Evolutionary conservation across 2,888 invertebrate species (phyloP).

Genomic region (Drosophila kambysellisi): DNA sequence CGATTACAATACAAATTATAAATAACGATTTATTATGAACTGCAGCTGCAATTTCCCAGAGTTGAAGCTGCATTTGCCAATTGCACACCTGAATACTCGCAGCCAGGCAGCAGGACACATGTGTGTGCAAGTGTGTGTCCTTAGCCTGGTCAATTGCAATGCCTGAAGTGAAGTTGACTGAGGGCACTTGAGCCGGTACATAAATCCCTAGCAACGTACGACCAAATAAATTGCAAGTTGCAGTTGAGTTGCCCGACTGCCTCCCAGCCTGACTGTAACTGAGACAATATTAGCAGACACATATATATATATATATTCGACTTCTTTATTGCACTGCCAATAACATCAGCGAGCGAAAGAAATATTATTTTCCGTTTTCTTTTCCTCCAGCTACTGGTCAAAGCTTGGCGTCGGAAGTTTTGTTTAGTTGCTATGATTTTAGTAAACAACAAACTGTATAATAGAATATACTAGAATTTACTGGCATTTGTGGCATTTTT

Average conservation of each 20-base stretch:
- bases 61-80: conserved; percentile 55
- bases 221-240: conserved; percentile 71
- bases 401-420: conserved; percentile 27
- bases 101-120: conserved; percentile 7
- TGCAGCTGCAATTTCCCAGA: conserved; percentile 39
- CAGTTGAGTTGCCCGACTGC: conserved; percentile 28
- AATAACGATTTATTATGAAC: conserved; percentile 78
- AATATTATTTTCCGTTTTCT: conserved; percentile 21
- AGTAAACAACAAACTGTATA: conserved; percentile 15
- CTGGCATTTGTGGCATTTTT: conserved; percentile 4
- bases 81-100: conserved; percentile 75
- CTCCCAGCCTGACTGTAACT: conserved; percentile 34
- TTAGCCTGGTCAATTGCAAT: conserved; percentile 41
- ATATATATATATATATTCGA: conserved; percentile 1
- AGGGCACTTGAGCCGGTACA: conserved; percentile 30
- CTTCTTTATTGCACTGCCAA: conserved; percentile 28
- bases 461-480: conserved; percentile 17
- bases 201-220: conserved; percentile 40
- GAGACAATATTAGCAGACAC: conserved; percentile 55
- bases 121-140: conserved; percentile 7
- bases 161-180: conserved; percentile 27
- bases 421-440: conserved; percentile 19
- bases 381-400: conserved; percentile 28
- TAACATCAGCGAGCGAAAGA: conserved; percentile 8
- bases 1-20: conserved; percentile 77